phyloP scores from a whole-genome alignment of 2,888 invertebrate genomes.

The Lithosia quadra region DNA sequence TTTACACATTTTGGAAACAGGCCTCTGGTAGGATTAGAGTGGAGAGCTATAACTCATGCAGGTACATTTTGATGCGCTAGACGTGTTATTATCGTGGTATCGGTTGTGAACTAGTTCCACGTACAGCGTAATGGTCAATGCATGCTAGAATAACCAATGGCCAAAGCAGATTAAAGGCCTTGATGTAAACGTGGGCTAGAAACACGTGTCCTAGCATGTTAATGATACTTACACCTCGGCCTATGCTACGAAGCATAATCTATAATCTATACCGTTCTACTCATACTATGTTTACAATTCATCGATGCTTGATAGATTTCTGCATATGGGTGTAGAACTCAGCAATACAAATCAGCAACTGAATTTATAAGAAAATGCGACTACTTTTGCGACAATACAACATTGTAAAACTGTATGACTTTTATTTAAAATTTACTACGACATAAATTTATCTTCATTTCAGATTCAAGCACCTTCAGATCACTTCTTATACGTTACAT shows the following conservation, averaged over 20 bases:
- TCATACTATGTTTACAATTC: too few species aligned
- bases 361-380: too few species aligned
- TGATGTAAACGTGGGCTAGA: neutral
- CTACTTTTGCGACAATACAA: too few species aligned
- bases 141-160: neutral
- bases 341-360: too few species aligned
- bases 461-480: too few species aligned
- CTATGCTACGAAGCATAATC: neutral
- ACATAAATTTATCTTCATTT: too few species aligned
- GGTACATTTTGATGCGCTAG: neutral
- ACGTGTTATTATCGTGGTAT: neutral
- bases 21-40: neutral
- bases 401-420: too few species aligned
- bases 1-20: too few species aligned
- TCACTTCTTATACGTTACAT: neutral
- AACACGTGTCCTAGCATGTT: neutral
- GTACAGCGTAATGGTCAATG: neutral
- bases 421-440: too few species aligned
- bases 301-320: too few species aligned
- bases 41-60: neutral
- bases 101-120: neutral
- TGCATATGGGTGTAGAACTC: too few species aligned
- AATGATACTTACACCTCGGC: neutral
- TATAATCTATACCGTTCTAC: neutral
- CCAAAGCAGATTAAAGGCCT: neutral